Conservation (phyloP, 2,113 vertebrate genomes). For the Acanthisitta chloris region DNA sequence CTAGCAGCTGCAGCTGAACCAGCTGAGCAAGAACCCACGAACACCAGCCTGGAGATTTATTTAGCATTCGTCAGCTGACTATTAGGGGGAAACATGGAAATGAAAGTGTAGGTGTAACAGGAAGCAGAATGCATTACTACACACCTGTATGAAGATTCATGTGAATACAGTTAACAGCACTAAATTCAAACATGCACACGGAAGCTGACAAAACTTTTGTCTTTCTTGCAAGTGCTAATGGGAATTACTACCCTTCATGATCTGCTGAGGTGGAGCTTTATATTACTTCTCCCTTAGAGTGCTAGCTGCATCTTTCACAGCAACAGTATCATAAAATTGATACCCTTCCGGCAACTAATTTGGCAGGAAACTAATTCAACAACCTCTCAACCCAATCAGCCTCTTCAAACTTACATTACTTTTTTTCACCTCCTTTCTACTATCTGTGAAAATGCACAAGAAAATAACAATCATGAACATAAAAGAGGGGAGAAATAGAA, state of each 20-base stretch:
- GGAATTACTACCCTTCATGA: neutral
- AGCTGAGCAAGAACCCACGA: neutral
- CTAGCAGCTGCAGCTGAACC: neutral
- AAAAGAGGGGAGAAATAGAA: neutral
- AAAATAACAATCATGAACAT: neutral
- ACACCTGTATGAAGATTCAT: neutral
- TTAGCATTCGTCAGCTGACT: neutral
- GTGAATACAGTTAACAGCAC: neutral
- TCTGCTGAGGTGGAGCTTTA: neutral
- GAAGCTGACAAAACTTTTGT: neutral
- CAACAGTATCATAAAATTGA: neutral
- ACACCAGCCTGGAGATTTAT: neutral
- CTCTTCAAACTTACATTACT: neutral
- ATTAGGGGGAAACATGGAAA: neutral
- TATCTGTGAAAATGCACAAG: neutral
- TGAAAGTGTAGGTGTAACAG: neutral
- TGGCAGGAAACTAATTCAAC: neutral
- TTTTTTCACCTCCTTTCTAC: neutral
- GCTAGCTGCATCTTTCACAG: neutral
- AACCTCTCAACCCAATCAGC: neutral
- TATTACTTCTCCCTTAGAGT: neutral
- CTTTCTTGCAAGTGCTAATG: neutral
- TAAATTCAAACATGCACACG: neutral
- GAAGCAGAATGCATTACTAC: neutral
- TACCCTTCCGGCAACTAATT: neutral